Base-by-base conservation (phyloP, 2,797 vertebrate genomes). In the Acanthurus tractus region DNA sequence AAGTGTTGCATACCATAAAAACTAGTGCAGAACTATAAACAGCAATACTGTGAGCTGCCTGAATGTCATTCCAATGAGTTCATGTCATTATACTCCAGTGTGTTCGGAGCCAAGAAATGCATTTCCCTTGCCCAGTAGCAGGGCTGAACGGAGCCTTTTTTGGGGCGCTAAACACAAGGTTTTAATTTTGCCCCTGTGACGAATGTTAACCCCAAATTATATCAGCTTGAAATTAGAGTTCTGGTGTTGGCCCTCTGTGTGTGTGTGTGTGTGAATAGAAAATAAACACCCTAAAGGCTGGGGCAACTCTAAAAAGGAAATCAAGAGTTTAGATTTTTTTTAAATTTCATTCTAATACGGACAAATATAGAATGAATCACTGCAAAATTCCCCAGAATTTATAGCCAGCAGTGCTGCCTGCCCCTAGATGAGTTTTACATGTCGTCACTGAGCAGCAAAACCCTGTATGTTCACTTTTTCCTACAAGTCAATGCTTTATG, bases 21-120 rank as follows among this genome's bases (percentile, higher is more conserved):
- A 48, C 6, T 8, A 50, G 77, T 22, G 73, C 67, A 52, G 63
- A 74, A 63, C 74, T 74, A 70, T 44, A 58, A 74, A 72, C 62
- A 48, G 54, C 44, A n/a, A 7, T 10, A 7, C 52, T 68, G 49
- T 6, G 11, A 74, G 59, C 22, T 0, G 56, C 57, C 17, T 63
- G 42, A 48, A 76, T 68, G 57, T 70, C 63, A 83, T 74, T 70
- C 56, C 68, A 42, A 11, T 68, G 67, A 64, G 67, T 65, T 38
- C 45, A 25, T 59, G 69, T 82, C 74, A 76, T 68, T 65, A 14
- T 2, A 25, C 18, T 40, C 23, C 1, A 22, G 50, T 48, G 45
- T 17, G 8, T 79, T n/a, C 48, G 29, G 57, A 74, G 73, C 57
- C 57, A 45, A 71, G 49, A 68, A 54, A 63, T 75, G 23, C 18